Conservation (phyloP, 1,140 invertebrate genomes). For the Bilobella aurantiaca region DNA sequence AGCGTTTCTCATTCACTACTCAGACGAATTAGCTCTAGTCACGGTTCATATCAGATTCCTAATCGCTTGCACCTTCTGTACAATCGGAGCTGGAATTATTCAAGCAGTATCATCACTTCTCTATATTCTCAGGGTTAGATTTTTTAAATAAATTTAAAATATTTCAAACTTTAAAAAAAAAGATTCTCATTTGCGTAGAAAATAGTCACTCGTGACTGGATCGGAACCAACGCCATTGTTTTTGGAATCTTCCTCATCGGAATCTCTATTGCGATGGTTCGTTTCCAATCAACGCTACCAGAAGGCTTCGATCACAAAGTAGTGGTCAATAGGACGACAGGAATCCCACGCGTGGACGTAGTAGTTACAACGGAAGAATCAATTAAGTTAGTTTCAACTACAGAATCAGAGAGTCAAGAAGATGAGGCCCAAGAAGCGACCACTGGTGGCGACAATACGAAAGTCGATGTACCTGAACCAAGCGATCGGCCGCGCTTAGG, state of each 20-base stretch:
- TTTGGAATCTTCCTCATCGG: slow-evolving; percentile 1
- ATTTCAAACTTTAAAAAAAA: neutral
- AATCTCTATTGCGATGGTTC: neutral
- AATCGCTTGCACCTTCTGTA: neutral
- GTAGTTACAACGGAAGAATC: neutral
- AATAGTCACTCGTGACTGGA: neutral
- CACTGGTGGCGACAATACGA: neutral
- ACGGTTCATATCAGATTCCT: neutral
- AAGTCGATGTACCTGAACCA: neutral
- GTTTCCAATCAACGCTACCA: neutral
- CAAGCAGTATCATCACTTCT: slow-evolving; percentile 1
- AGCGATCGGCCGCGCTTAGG: neutral
- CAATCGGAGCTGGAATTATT: neutral
- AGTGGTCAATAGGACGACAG: neutral
- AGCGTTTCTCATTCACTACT: neutral
- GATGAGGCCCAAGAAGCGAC: neutral
- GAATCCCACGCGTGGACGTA: neutral
- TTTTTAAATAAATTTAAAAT: neutral
- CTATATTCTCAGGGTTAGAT: neutral
- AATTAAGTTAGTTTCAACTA: neutral
- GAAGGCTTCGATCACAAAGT: neutral
- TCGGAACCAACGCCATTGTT: neutral
- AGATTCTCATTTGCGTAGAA: neutral
- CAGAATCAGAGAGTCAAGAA: too few relatives aligned
- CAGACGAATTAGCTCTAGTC: neutral